These are phyloP conservation scores for Phenacoccus solenopsis DNA, from an alignment of 1,140 invertebrate species.

Conservation along the genomic window DNA sequence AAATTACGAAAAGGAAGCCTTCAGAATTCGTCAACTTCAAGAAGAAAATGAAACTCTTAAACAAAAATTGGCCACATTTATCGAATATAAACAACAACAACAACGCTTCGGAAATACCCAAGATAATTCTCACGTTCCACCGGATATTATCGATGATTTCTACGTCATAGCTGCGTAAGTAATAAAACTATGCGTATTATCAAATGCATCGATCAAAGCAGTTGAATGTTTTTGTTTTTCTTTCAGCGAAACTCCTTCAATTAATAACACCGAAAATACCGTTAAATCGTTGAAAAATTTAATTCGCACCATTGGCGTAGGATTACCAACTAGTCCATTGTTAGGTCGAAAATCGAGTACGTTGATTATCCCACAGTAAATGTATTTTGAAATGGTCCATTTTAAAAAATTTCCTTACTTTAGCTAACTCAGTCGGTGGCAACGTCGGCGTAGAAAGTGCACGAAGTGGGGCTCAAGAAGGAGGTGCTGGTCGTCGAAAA, in stretches of 20 bases:
- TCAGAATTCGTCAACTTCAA: slow-evolving; percentile 60
- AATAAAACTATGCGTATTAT: slow-evolving; percentile 22
- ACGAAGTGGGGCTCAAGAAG: not conserved
- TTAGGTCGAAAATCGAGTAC: slow-evolving; percentile 42
- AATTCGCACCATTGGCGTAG: slow-evolving; percentile 60
- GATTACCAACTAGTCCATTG: slow-evolving; percentile 54
- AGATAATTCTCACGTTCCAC: slow-evolving; percentile 42
- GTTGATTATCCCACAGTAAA: not conserved
- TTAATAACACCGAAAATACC: slow-evolving; percentile 24
- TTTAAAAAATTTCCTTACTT: not conserved
- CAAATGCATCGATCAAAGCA: slow-evolving; percentile 16
- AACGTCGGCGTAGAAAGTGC: not conserved
- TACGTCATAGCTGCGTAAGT: slow-evolving; percentile 75
- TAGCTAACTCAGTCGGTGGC: not conserved
- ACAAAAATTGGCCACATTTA: slow-evolving; percentile 36
- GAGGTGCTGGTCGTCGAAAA: not conserved
- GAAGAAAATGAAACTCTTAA: slow-evolving; percentile 68
- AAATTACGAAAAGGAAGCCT: slow-evolving; percentile 71
- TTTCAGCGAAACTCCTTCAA: slow-evolving; percentile 39
- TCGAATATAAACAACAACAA: slow-evolving; percentile 36
- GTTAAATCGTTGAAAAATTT: slow-evolving; percentile 58
- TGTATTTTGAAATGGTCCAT: not conserved
- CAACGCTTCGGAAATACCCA: slow-evolving; percentile 39
- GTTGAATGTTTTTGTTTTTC: slow-evolving; percentile 23
- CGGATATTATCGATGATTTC: slow-evolving; percentile 81